Evolutionary conservation across 2,888 invertebrate species (phyloP).

Genomic region (Lordiphosa fenestrarum): DNA sequence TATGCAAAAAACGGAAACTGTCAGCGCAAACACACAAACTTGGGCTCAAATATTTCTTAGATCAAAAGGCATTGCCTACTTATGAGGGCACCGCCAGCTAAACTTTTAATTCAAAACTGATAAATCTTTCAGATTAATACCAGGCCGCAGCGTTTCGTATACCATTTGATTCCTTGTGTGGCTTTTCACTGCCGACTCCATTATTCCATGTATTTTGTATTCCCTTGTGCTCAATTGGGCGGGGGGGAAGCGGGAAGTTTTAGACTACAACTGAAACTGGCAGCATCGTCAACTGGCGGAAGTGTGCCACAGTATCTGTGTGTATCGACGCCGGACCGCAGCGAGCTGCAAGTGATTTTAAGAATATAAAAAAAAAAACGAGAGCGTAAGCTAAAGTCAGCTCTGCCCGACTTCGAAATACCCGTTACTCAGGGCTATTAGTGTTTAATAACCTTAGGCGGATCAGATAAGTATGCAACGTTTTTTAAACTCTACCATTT

Average conservation of each 20-base stretch:
- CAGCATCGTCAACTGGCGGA: conserved; percentile 39
- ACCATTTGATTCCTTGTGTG: conserved; percentile 5
- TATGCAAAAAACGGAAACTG: conserved; percentile 12
- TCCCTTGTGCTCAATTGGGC: conserved; percentile 40
- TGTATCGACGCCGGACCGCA: conserved; percentile 24
- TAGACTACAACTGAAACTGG: conserved; percentile 14
- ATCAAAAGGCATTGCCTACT: conserved; percentile 15
- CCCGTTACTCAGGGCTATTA: no score
- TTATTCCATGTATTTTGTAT: conserved; percentile 57
- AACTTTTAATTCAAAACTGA: no score
- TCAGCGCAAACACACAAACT: background rate
- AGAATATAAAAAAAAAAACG: no score
- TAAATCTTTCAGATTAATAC: no score
- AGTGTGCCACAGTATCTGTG: conserved; percentile 27
- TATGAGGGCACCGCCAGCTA: background rate
- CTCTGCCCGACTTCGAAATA: no score
- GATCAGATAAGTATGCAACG: no score
- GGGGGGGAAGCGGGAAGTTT: background rate
- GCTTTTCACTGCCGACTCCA: conserved; percentile 30
- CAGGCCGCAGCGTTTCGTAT: background rate
- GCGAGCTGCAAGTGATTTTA: conserved; percentile 1
- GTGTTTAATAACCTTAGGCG: no score
- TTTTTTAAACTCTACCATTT: no score
- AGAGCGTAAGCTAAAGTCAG: no score
- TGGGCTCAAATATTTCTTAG: conserved; percentile 3